Conservation (phyloP, 2,797 vertebrate genomes). For the Smutsia gigantea region DNA sequence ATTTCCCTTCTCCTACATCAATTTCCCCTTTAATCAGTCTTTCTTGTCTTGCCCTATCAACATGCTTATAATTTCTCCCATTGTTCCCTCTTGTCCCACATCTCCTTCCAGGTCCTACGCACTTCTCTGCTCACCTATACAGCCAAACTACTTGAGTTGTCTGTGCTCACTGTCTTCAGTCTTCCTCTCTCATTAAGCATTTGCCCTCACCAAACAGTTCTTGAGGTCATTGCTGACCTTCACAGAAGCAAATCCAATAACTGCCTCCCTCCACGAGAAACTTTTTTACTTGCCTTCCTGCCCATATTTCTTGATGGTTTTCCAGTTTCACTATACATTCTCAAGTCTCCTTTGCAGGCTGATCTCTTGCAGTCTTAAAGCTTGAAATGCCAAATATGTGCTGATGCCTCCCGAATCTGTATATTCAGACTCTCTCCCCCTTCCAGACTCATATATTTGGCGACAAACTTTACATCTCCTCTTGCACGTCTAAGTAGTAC, state of each 20-base stretch:
- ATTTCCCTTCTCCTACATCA: too few relatives aligned
- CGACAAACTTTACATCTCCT: not conserved
- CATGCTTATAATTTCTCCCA: not conserved
- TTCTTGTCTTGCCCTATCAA: not conserved
- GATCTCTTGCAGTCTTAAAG: not conserved
- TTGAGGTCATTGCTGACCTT: not conserved
- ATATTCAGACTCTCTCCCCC: not conserved
- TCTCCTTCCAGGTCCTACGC: not conserved
- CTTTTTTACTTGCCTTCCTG: not conserved
- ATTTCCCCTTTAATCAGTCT: not conserved
- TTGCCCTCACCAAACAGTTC: not conserved
- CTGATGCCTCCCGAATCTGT: not conserved
- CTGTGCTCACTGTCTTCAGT: not conserved
- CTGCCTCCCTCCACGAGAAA: not conserved
- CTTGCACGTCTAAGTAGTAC: not conserved
- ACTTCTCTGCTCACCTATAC: not conserved
- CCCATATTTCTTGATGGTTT: not conserved
- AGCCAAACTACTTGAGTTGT: not conserved
- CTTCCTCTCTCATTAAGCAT: not conserved
- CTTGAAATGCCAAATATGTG: not conserved
- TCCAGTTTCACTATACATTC: not conserved
- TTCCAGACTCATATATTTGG: constrained; percentile 16
- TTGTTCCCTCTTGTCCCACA: not conserved
- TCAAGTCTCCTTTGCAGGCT: not conserved
- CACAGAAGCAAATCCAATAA: not conserved